Percentiles rank a stretch among this genome's conserved stretches.
Conservation (phyloP, 2,888 invertebrate species). For the Cartodere bifasciata region DNA sequence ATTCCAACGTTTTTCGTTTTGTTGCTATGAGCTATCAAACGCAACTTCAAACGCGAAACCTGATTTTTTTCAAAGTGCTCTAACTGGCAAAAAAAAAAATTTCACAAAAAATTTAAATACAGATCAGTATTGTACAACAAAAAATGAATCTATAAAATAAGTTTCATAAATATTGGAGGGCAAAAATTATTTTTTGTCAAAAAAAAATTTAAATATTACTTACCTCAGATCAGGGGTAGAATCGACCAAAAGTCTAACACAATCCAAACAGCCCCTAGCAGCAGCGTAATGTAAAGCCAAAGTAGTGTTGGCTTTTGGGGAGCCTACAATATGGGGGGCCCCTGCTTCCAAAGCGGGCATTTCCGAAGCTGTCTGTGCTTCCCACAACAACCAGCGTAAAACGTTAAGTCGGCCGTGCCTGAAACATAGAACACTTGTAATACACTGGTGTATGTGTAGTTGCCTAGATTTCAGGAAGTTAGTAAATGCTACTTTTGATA, state of each 20-base stretch:
- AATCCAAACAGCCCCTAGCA: conserved; percentile 74
- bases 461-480: conserved; percentile 2
- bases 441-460: neutral
- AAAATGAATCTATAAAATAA: too few species aligned
- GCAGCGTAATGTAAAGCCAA: conserved; percentile 80
- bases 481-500: too few species aligned
- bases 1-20: too few species aligned
- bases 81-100: too few species aligned
- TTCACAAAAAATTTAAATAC: neutral
- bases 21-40: too few species aligned
- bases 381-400: conserved; percentile 46
- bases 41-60: too few species aligned
- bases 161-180: neutral
- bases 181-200: too few species aligned
- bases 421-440: conserved; percentile 20
- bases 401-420: conserved; percentile 44
- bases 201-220: too few species aligned
- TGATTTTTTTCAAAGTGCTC: too few species aligned
- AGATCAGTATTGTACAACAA: neutral
- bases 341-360: conserved; percentile 41
- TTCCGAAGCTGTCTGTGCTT: conserved; percentile 33
- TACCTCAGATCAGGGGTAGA: conserved; percentile 69
- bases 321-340: too few species aligned
- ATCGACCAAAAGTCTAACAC: conserved; percentile 67
- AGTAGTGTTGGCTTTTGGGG: conserved; percentile 50